Percentiles rank a stretch among this genome's conserved stretches.
Evolutionary conservation across 2,113 vertebrate species (phyloP).

Genomic region (Notothenia rossii): DNA sequence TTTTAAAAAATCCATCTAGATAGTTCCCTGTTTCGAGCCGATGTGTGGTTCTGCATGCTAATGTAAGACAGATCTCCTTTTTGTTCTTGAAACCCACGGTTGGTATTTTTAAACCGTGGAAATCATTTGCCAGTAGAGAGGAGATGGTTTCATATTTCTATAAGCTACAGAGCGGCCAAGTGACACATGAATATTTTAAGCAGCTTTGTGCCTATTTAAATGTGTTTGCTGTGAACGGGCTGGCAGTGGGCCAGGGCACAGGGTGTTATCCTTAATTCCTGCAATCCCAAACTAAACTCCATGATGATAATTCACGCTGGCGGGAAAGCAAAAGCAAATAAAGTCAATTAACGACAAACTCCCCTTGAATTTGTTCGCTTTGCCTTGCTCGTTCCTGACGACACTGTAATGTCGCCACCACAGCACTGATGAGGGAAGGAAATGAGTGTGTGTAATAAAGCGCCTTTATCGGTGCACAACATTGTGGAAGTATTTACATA

Average conservation of each 20-base stretch:
- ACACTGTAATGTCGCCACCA: conserved; percentile 52
- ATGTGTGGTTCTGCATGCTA: conserved; percentile 77
- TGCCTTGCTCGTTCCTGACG: conserved; percentile 52
- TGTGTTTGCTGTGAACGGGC: conserved; percentile 89
- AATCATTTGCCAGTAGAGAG: conserved; percentile 79
- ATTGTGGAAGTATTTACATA: conserved; percentile 49
- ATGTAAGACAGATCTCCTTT: conserved; percentile 77
- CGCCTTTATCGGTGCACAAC: conserved; percentile 23
- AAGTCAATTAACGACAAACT: conserved; percentile 88
- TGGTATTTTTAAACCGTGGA: conserved; percentile 83
- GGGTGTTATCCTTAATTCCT: conserved; percentile 89
- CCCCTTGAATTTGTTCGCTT: conserved; percentile 55
- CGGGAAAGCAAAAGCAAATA: conserved; percentile 88
- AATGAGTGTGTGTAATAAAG: conserved; percentile 45
- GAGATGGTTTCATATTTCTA: conserved; percentile 88
- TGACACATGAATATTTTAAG: conserved; percentile 95
- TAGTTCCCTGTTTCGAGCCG: conserved; percentile 67
- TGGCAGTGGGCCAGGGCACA: conserved; percentile 88
- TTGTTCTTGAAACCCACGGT: conserved; percentile 81
- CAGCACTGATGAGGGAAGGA: conserved; percentile 22
- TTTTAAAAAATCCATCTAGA: conserved; percentile 76
- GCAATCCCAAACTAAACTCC: conserved; percentile 85
- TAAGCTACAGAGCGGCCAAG: conserved; percentile 87
- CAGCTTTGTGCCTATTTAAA: conserved; percentile 93
- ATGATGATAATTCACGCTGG: conserved; percentile 86